These are phyloP conservation scores for Meloidogyne exigua DNA, from an alignment of 1,140 invertebrate species.

Conservation along the genomic window DNA sequence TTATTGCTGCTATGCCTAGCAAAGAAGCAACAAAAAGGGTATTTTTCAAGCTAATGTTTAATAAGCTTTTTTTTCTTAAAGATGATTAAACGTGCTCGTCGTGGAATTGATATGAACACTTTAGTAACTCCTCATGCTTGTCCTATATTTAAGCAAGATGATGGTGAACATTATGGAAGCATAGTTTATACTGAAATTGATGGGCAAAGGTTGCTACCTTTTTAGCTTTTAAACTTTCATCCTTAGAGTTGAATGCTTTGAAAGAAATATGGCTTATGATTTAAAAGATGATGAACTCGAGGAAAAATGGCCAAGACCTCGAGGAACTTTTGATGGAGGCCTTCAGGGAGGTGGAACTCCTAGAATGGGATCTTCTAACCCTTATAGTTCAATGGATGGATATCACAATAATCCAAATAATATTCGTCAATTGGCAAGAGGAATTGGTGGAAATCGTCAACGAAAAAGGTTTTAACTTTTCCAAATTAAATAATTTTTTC, in stretches of 20 bases:
- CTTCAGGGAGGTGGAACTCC: not conserved
- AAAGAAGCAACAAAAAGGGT: conserved; percentile 23
- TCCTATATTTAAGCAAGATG: not conserved
- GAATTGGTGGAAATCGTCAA: not conserved
- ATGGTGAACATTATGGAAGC: not conserved
- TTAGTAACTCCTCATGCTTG: not conserved
- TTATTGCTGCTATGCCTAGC: conserved; percentile 14
- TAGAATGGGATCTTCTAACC: not conserved
- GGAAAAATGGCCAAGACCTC: not conserved
- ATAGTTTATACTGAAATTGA: not conserved
- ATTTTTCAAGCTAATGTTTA: not conserved
- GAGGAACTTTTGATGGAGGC: not conserved
- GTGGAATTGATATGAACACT: conserved; percentile 6
- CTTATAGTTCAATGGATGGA: not conserved
- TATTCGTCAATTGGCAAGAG: not conserved
- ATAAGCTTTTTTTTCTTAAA: not conserved
- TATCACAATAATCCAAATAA: not conserved
- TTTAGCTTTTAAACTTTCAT: not conserved
- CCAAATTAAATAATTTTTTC: not conserved
- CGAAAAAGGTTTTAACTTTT: not conserved
- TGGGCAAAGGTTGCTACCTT: not conserved
- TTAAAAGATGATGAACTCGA: not conserved
- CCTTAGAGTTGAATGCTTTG: conserved; percentile 1
- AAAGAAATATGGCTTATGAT: not conserved
- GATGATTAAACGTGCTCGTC: conserved; percentile 21